phyloP scores from a whole-genome alignment of 1,140 invertebrate species.

The Zeugodacus cucurbitae region DNA sequence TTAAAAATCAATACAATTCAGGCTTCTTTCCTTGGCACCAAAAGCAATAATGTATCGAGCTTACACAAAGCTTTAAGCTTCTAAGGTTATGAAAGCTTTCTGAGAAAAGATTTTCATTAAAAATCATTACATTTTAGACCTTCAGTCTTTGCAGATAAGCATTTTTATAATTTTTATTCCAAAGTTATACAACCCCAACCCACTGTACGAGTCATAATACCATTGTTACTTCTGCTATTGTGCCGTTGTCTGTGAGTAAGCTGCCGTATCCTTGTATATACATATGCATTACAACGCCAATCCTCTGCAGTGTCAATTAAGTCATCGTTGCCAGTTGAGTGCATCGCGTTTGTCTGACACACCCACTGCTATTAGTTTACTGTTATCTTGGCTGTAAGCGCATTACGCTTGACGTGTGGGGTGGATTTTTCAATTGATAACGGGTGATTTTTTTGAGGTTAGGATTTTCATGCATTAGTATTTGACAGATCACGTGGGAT shows the following conservation, averaged over 20 bases:
- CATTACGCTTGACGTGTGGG: neutral
- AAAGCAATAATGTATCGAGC: too few relatives aligned
- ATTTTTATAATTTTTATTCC: neutral
- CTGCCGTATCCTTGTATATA: neutral
- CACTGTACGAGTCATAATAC: neutral
- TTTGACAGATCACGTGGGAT: too few relatives aligned
- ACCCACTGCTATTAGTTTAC: neutral
- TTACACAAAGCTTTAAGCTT: too few relatives aligned
- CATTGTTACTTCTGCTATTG: neutral
- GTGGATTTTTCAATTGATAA: neutral
- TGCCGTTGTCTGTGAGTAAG: neutral
- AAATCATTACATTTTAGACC: too few relatives aligned
- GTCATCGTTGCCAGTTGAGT: conserved; percentile 41
- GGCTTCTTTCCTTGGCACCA: too few relatives aligned
- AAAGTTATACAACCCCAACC: neutral
- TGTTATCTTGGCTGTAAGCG: neutral
- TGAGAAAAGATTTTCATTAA: too few relatives aligned
- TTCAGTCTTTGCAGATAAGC: too few relatives aligned
- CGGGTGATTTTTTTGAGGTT: too few relatives aligned
- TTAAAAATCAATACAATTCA: too few relatives aligned
- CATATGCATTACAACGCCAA: neutral
- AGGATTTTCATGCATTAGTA: too few relatives aligned
- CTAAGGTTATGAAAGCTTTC: too few relatives aligned
- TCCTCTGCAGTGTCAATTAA: conserved; percentile 42
- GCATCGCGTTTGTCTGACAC: neutral